phyloP scores from a whole-genome alignment of 2,797 vertebrate genomes.

The Halcyon leucocephala region DNA sequence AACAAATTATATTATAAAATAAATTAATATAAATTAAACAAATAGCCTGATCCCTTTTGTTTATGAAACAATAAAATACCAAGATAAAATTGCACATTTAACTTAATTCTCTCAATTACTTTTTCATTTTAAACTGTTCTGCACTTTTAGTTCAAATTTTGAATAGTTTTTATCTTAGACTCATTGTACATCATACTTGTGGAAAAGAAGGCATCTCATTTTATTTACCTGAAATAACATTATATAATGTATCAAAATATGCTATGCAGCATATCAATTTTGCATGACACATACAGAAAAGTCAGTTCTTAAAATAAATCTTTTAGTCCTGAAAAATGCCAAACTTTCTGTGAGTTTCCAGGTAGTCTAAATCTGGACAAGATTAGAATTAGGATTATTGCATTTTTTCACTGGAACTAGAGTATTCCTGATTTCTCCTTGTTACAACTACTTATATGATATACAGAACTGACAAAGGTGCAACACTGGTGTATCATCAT shows the following conservation, averaged over 20 bases:
- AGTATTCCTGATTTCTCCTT: neutral
- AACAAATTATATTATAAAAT: no score
- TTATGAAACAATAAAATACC: slow-evolving; percentile 35
- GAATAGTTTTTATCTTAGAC: neutral
- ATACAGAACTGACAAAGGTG: neutral
- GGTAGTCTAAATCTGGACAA: neutral
- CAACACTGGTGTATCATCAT: neutral
- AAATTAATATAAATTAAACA: neutral
- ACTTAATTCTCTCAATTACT: neutral
- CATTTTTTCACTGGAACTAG: neutral
- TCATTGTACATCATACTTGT: neutral
- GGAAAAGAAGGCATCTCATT: neutral
- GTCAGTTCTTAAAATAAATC: neutral
- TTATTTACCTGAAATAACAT: neutral
- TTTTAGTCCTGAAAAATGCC: neutral
- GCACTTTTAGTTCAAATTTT: neutral
- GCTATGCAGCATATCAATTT: neutral
- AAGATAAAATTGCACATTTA: neutral
- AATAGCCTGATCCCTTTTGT: slow-evolving; percentile 33
- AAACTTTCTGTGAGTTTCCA: neutral
- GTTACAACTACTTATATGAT: neutral
- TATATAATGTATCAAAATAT: neutral
- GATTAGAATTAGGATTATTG: neutral
- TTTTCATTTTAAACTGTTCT: slow-evolving; percentile 19
- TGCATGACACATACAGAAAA: neutral